Percentiles rank a stretch among this genome's conserved stretches.
phyloP scores from a whole-genome alignment of 2,113 vertebrate species.

The Taurulus bubalis region DNA sequence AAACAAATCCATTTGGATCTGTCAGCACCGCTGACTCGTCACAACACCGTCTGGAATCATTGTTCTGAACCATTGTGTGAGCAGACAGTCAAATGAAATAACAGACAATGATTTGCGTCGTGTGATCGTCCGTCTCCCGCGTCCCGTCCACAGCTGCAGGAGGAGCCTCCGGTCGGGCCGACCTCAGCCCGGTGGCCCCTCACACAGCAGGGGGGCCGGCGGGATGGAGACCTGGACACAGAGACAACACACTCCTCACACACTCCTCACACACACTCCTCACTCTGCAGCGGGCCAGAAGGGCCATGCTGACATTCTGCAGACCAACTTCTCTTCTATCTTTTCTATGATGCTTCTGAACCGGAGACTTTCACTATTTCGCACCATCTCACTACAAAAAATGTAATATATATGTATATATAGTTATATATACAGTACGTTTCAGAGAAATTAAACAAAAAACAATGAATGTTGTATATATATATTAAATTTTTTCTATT shows the following conservation, averaged over 20 bases:
- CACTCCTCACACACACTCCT: neutral
- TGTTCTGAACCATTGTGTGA: neutral
- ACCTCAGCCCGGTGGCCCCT: neutral
- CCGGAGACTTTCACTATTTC: neutral
- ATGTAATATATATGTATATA: too few species aligned
- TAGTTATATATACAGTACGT: too few species aligned
- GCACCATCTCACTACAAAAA: too few species aligned
- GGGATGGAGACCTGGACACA: too few species aligned
- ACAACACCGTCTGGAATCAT: neutral
- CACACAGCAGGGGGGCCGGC: conserved; percentile 41
- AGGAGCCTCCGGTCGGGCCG: neutral
- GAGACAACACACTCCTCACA: too few species aligned
- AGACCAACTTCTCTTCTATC: neutral
- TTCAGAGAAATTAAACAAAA: too few species aligned
- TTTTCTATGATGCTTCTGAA: too few species aligned
- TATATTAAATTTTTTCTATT: too few species aligned
- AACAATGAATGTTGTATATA: too few species aligned
- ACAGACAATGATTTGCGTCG: neutral
- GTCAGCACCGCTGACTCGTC: neutral
- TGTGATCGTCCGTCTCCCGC: neutral
- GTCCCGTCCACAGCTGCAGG: neutral
- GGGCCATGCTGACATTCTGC: neutral
- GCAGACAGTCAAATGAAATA: neutral
- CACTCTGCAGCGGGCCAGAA: neutral
- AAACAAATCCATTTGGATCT: neutral